phyloP scores from a whole-genome alignment of 2,888 invertebrate genomes.

The Ommatoiulus sabulosus region DNA sequence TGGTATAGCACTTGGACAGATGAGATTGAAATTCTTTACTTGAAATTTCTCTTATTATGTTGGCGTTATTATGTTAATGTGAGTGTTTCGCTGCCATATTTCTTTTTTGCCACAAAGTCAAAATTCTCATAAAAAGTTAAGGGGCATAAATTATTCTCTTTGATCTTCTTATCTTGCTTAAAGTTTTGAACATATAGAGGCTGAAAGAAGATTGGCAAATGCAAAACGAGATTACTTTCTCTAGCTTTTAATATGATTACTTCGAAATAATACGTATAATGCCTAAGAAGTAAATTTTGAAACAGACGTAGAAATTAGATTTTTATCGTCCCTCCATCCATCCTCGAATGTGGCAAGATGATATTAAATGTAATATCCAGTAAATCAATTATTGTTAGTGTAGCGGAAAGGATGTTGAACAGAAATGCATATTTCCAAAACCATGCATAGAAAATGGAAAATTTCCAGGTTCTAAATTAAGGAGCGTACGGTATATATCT shows the following conservation, averaged over 20 bases:
- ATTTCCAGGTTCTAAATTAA: too few species aligned
- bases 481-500: too few species aligned
- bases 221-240: constrained; percentile 36
- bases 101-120: constrained; percentile 15
- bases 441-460: background rate
- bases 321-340: background rate
- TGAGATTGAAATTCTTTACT: constrained; percentile 20
- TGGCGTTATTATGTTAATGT: constrained; percentile 18
- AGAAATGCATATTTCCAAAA: background rate
- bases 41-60: constrained; percentile 32
- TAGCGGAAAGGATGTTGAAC: background rate
- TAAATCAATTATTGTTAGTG: constrained; percentile 5
- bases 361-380: background rate
- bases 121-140: constrained; percentile 23
- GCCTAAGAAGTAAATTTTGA: constrained; percentile 32
- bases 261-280: constrained; percentile 35
- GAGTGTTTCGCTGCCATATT: background rate
- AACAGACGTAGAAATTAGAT: constrained; percentile 31
- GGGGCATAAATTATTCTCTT: constrained; percentile 12
- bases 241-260: constrained; percentile 11
- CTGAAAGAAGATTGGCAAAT: background rate
- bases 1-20: constrained; percentile 19
- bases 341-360: background rate
- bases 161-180: constrained; percentile 21
- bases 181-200: background rate